Evolutionary conservation across 2,797 vertebrate species (phyloP), one percentile per base, ranked within the genome.

Genomic region (Heliangelus exortis): DNA sequence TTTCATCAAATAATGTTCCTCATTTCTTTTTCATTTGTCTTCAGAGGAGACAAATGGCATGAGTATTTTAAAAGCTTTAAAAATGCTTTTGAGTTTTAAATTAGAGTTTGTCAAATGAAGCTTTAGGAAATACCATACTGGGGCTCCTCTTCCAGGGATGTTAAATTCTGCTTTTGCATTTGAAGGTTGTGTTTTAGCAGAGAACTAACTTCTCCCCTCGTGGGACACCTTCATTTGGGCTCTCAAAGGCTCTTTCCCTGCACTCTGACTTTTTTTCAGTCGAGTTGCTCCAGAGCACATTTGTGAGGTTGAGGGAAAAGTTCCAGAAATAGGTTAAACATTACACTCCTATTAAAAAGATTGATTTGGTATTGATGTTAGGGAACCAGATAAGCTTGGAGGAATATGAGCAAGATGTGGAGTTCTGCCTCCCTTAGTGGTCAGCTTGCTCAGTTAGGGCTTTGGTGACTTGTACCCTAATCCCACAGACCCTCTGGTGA

Each of bases 391-490:
- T 31, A 78, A 91, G 25, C n/a, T 78, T 18, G 15, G 82, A 77
- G 39, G 66, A 65, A 67, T 53, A 61, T 0, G 0, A 48, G 36
- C 19, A 71, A 87, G 79, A 36, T 47, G 50, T 0, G 0, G 58
- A 72, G 47, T 54, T 87, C 63, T 91, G 51, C 28, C 47, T 84
- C 51, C 50, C 17, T 22, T 3, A 31, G 72, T 3, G 36, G 23
- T 51, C 3, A 1, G 21, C n/a, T 82, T 17, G 36, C 39, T 61
- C 58, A 7, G 22, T 39, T 12, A 4, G 23, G 54, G 76, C 10
- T 84, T 68, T 23, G 62, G 66, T 61, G 69, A 31, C 57, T 91
- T 0, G 1, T 14, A 36, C 26, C 50, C 72, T 82, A 69, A 45
- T 12, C 50, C 71, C 4, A 3, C 31, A 45, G 62, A 12, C n/a